These are phyloP conservation scores for Eupithecia subfuscata DNA, from an alignment of 2,888 invertebrate species.

Conservation along the genomic window DNA sequence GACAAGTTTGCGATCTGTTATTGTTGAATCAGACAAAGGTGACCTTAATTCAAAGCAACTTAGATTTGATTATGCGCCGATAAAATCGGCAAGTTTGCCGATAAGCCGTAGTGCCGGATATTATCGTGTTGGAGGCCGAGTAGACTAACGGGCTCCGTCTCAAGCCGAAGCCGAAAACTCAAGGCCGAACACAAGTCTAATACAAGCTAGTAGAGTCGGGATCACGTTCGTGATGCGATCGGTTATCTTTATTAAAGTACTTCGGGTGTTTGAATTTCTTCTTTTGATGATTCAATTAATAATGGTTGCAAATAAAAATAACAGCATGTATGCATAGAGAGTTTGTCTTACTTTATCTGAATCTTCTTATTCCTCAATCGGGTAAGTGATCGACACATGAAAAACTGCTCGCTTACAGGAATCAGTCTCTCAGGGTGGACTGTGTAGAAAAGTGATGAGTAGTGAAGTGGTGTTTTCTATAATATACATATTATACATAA, in stretches of 20 bases:
- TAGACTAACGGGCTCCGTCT: not conserved
- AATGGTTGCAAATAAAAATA: not conserved
- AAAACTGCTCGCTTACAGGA: not conserved
- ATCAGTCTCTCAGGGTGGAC: not conserved
- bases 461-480: no score
- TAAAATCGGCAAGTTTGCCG: slow-evolving; percentile 41
- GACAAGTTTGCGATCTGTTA: slow-evolving; percentile 8
- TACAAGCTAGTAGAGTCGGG: not conserved
- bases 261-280: not conserved
- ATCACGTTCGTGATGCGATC: not conserved
- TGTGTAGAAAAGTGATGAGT: not conserved
- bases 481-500: no score
- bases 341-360: not conserved
- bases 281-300: not conserved
- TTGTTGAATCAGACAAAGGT: slow-evolving; percentile 18
- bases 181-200: not conserved
- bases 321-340: no score
- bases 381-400: not conserved
- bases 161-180: not conserved
- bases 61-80: slow-evolving; percentile 43
- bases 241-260: not conserved
- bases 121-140: not conserved
- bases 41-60: slow-evolving; percentile 26
- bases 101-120: slow-evolving; percentile 35
- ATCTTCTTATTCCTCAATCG: not conserved